A percentile compares a stretch with the other conserved stretches of the same genome.
These are phyloP conservation scores for Psilopogon haemacephalus DNA, from an alignment of 2,113 vertebrate species.

Conservation along the genomic window DNA sequence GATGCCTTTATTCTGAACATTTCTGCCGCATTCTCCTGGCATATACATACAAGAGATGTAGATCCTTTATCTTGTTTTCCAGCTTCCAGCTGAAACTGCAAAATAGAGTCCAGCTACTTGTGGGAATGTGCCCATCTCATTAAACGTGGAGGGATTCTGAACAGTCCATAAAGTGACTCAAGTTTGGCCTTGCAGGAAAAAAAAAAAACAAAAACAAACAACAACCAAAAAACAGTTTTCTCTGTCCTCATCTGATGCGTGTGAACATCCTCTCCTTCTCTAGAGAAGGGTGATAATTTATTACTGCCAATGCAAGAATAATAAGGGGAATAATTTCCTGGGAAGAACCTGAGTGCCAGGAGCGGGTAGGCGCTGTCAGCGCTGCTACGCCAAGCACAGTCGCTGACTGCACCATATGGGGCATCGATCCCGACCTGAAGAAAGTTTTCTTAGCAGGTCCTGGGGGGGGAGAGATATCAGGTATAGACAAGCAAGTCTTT, in stretches of 20 bases:
- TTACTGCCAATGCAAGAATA: slow-evolving; percentile 33
- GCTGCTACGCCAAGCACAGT: not conserved
- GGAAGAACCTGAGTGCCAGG: slow-evolving; percentile 3
- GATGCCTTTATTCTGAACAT: not conserved
- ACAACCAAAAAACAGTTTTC: not conserved
- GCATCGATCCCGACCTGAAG: slow-evolving; percentile 27
- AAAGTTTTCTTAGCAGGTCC: slow-evolving; percentile 24
- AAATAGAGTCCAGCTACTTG: not conserved
- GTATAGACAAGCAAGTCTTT: slow-evolving; percentile 40
- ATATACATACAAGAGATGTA: not conserved
- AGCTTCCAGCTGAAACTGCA: slow-evolving; percentile 24
- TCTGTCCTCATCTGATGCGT: not conserved
- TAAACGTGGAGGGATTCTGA: slow-evolving; percentile 1
- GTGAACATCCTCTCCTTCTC: not conserved
- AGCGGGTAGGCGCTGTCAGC: slow-evolving; percentile 17
- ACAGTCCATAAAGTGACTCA: not conserved
- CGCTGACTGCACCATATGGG: not conserved
- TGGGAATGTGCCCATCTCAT: not conserved
- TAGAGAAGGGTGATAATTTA: slow-evolving; percentile 18
- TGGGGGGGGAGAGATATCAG: slow-evolving; percentile 25
- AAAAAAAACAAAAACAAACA: too few relatives aligned
- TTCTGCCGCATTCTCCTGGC: not conserved
- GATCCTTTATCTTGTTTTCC: not conserved
- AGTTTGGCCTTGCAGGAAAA: slow-evolving; percentile 20
- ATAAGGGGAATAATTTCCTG: slow-evolving; percentile 43